A percentile compares a stretch with the other conserved stretches of the same genome.
These are phyloP conservation scores for Sorex araneus DNA, from an alignment of 2,113 vertebrate species.

Conservation along the genomic window DNA sequence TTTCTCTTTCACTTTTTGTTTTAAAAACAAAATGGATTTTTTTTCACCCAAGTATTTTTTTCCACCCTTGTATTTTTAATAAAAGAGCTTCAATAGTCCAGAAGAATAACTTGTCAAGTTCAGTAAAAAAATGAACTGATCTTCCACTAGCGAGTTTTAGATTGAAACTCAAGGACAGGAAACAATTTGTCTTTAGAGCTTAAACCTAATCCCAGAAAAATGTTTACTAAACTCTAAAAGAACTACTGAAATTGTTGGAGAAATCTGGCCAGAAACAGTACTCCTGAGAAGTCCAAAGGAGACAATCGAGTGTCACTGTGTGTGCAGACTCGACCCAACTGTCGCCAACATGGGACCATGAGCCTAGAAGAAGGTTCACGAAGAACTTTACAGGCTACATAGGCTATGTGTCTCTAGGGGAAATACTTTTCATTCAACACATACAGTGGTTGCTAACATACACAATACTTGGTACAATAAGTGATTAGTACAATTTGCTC, in stretches of 20 bases:
- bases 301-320: too few relatives aligned
- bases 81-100: slow-evolving; percentile 6
- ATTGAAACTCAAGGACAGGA: neutral
- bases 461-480: too few relatives aligned
- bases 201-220: neutral
- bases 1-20: slow-evolving; percentile 75
- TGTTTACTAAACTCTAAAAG: slow-evolving; percentile 43
- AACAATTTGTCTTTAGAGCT: neutral
- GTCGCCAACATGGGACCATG: too few relatives aligned
- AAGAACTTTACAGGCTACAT: too few relatives aligned
- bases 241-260: neutral
- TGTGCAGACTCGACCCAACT: too few relatives aligned
- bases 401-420: too few relatives aligned
- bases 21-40: slow-evolving; percentile 51
- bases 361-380: too few relatives aligned
- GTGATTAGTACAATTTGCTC: too few relatives aligned
- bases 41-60: neutral
- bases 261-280: neutral
- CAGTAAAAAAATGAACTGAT: slow-evolving; percentile 23
- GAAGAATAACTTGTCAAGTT: slow-evolving; percentile 52
- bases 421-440: too few relatives aligned
- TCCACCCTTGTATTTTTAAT: slow-evolving; percentile 1
- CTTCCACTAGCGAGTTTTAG: slow-evolving; percentile 22
- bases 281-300: too few relatives aligned
- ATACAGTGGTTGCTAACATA: too few relatives aligned